Base-by-base conservation (phyloP, 2,113 vertebrate genomes). In the Panthera leo region DNA sequence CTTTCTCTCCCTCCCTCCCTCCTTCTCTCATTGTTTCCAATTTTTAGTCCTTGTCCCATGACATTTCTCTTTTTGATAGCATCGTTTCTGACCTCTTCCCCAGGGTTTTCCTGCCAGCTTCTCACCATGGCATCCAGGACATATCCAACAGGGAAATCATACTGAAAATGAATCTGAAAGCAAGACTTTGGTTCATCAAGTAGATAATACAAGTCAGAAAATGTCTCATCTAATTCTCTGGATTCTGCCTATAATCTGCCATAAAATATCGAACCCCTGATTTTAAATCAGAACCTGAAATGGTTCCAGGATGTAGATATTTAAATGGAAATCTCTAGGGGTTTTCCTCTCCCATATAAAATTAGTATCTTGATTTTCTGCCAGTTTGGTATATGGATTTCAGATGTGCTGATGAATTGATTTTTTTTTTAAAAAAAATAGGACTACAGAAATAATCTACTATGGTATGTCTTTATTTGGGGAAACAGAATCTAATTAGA, bases 81-180 rank as follows among this genome's bases (percentile, higher is more conserved):
- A 98, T 98, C 23, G 19, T 98, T 98, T 98, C 96, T 98, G 98
- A 98, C 97, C 98, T 98, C 96, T 98, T 99, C 98, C 97, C 98
- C 92, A 87, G 94, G 71, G 68, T 96, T 97, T 84, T 94, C 97
- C 97, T 97, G 96, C 97, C 42, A 12, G 78, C 95, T 98, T 95
- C 97, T 98, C 98, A 97, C 97, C 80, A 85, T 53, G 83, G 96
- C 45, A 93, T 98, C 97, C 94, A 96, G 96, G 96, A 98, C 51
- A 70, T 95, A 98, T 97, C 96, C 98, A 98, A 98, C 92, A 98
- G 98, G 98, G 98, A 99, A 99, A 99, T 99, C 97, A 98, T 18
- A 97, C 83, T 95, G 94, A 98, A 98, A 99, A 98, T 98, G 87
- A 98, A 98, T 98, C 98, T 98, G 96, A 95, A 98, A 98, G 94